Percentiles rank a stretch among this genome's conserved stretches.
These are phyloP conservation scores for Stichopus chloronotus DNA, from an alignment of 35 echinoderm and acorn worm species.

Conservation along the genomic window DNA sequence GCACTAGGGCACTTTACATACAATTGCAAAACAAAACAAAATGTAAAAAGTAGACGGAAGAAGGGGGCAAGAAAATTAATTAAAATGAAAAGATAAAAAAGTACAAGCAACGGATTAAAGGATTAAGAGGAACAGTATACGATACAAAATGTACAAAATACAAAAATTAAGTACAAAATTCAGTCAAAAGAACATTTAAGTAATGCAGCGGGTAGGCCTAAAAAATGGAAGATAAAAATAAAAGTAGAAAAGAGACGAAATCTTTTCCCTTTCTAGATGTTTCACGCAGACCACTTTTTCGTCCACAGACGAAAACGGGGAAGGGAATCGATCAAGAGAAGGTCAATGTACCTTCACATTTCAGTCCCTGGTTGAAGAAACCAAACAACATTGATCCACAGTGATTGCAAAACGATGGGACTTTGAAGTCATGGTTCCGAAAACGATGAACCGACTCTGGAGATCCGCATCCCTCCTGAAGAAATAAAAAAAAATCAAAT, in stretches of 20 bases:
- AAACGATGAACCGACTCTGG: background rate
- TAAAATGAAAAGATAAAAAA: no score
- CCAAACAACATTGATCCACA: conserved; percentile 32
- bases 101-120: no score
- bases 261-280: background rate
- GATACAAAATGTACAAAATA: background rate
- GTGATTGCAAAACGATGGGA: conserved; percentile 12
- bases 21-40: no score
- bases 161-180: background rate
- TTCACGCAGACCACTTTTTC: background rate
- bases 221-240: background rate
- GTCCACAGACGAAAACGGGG: background rate
- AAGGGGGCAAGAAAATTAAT: no score
- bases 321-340: no score
- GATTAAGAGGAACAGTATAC: no score
- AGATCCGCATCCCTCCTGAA: background rate
- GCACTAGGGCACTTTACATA: no score
- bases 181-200: no score
- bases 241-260: background rate
- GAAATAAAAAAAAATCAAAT: background rate
- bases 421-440: background rate
- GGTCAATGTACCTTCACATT: background rate
- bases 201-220: background rate
- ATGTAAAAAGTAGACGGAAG: no score
- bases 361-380: conserved; percentile 35